Conservation (phyloP, 2,888 invertebrate genomes). For the Graphium colonna region DNA sequence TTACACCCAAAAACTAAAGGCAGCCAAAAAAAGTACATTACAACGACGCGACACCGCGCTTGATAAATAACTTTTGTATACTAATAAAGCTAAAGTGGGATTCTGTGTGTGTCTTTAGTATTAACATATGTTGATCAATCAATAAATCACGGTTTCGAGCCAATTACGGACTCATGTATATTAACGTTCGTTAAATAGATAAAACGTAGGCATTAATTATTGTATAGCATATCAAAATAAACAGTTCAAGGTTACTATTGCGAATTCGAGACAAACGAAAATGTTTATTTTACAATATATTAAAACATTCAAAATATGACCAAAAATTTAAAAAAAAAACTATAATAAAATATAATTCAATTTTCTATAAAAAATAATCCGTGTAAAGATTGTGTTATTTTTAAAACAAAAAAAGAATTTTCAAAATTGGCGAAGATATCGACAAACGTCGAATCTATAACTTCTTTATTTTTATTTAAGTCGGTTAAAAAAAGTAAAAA, state of each 20-base stretch:
- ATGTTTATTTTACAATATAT: not conserved
- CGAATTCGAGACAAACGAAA: not conserved
- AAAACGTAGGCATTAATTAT: conserved; percentile 9
- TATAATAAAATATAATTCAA: too few species aligned
- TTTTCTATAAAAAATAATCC: too few species aligned
- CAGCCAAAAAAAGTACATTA: conserved; percentile 60
- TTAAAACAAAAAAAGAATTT: too few species aligned
- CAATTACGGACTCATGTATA: conserved; percentile 12
- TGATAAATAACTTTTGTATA: conserved; percentile 45
- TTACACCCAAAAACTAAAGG: conserved; percentile 52
- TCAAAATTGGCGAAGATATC: too few species aligned
- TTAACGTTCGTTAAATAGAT: conserved; percentile 12
- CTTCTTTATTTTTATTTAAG: too few species aligned
- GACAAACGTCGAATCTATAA: too few species aligned
- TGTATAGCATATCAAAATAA: not conserved
- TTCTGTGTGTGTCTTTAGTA: conserved; percentile 19
- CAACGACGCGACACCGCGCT: conserved; percentile 40
- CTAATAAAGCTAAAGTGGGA: conserved; percentile 26
- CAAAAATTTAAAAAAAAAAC: too few species aligned
- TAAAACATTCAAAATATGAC: too few species aligned
- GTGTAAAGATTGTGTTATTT: too few species aligned
- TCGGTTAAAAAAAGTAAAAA: too few species aligned
- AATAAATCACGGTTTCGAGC: conserved; percentile 18
- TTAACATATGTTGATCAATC: conserved; percentile 17
- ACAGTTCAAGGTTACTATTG: not conserved